Base-by-base conservation (phyloP, 2,888 invertebrate genomes). In the Synergus gifuensis region DNA sequence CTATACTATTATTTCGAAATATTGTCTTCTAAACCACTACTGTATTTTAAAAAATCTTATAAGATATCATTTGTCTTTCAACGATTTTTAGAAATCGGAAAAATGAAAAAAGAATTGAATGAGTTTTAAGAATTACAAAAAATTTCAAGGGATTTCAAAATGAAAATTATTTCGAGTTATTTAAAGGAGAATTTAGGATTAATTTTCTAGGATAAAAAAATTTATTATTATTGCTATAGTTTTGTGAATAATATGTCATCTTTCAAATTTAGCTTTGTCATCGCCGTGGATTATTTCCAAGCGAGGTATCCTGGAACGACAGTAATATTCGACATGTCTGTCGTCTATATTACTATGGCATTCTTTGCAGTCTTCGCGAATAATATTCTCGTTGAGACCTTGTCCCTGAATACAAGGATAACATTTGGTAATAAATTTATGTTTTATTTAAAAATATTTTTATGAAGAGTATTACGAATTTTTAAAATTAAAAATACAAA, bases 281-380 rank as follows among this genome's bases (percentile, higher is more conserved):
- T 98, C 93, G 98, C 98, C 11, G 97, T 97, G 87, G 98, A 98
- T 93, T 98, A 97, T 93, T 98, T 97, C 93, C 97, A 97, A 93
- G 94, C 94, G 28, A 95, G 96, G 85, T 98, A 97, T 91, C 97
- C 97, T 0, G 95, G 95, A 78, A 95, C 96, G 0, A 96, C 97
- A 1, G 97, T 98, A 82, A 96, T 98, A 88, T 96, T 98, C 91
- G 98, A 98, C 92, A 97, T 98, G 96, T 97, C 97, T 16, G 94
- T 97, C 83, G 97, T 98, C 62, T 98, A 98, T 92, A 98, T 98
- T 85, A 94, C 96, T n/a, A 96, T 97, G 84, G 98, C 98, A 44
- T 97, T 98, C 88, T 94, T 96, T 80, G 97, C 98, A 4, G 98
- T 98, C 9, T 93, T 97, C 83, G 94, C 95, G 78, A 98, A 98